phyloP scores from a whole-genome alignment of 2,797 vertebrate genomes.

The Hippopotamyrus pictus region DNA sequence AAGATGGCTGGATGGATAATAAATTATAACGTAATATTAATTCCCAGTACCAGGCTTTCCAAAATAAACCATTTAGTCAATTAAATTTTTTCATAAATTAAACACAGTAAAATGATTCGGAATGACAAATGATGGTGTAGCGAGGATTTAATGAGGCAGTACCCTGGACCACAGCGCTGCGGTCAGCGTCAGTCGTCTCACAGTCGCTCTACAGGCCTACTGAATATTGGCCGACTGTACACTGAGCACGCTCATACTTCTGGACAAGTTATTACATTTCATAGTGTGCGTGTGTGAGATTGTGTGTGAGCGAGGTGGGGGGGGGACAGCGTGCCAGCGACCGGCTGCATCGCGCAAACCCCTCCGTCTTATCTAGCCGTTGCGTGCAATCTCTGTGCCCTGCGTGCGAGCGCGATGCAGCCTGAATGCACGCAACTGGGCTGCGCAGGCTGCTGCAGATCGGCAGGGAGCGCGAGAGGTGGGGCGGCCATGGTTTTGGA shows the following conservation, averaged over 20 bases:
- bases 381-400: constrained; percentile 20
- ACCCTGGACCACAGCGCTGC: background rate
- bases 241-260: background rate
- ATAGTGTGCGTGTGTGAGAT: constrained; percentile 27
- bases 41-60: background rate
- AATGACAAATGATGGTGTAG: background rate
- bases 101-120: background rate
- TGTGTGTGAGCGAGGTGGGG: background rate
- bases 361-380: constrained; percentile 22
- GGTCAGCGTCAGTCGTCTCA: background rate
- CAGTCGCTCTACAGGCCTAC: background rate
- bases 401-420: constrained; percentile 22
- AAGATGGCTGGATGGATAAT: background rate
- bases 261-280: background rate
- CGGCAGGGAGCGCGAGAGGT: background rate
- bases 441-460: background rate
- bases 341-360: constrained; percentile 12
- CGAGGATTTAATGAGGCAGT: background rate
- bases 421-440: background rate
- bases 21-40: background rate
- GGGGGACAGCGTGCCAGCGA: background rate
- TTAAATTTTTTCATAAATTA: background rate
- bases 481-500: background rate
- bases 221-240: background rate
- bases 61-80: background rate